Percentiles rank a stretch among this genome's conserved stretches.
Evolutionary conservation across 1,140 invertebrate species (phyloP).

Genomic region (Calycopis cecrops): DNA sequence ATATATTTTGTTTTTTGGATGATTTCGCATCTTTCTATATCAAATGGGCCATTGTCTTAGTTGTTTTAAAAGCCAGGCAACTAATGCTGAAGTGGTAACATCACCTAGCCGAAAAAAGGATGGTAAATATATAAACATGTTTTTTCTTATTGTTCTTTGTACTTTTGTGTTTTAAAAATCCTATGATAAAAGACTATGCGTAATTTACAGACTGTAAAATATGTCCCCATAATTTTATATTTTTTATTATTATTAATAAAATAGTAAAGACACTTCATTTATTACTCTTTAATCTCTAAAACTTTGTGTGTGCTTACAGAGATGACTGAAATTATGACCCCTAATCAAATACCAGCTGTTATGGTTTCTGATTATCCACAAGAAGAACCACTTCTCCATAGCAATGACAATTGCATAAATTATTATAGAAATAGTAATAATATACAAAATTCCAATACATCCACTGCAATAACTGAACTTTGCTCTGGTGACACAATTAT

Average conservation of each 20-base stretch:
- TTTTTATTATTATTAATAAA: too few species aligned
- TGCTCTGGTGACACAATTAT: slow-evolving; percentile 56
- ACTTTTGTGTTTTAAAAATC: too few species aligned
- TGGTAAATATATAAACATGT: slow-evolving; percentile 65
- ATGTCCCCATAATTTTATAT: too few species aligned
- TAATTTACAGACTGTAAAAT: too few species aligned
- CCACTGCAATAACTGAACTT: slow-evolving; percentile 69
- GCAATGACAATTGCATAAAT: slow-evolving; percentile 63
- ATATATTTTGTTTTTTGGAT: slow-evolving; percentile 49
- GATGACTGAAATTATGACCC: slow-evolving; percentile 76
- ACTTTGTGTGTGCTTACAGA: slow-evolving; percentile 58
- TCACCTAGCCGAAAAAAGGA: slow-evolving; percentile 77
- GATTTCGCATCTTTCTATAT: slow-evolving; percentile 54
- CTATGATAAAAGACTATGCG: too few species aligned
- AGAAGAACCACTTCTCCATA: slow-evolving; percentile 70
- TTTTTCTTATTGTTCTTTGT: neutral
- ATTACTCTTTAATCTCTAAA: too few species aligned
- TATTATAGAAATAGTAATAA: slow-evolving; percentile 61
- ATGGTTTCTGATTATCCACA: slow-evolving; percentile 72
- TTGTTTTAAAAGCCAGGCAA: slow-evolving; percentile 81
- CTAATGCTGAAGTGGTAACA: slow-evolving; percentile 76
- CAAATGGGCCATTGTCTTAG: slow-evolving; percentile 88
- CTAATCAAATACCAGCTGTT: slow-evolving; percentile 63
- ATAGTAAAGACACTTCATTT: too few species aligned
- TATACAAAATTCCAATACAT: slow-evolving; percentile 71